Percentiles rank a stretch among this genome's conserved stretches.
Conservation (phyloP, 1,140 invertebrate species). For the Sitophilus oryzae region DNA sequence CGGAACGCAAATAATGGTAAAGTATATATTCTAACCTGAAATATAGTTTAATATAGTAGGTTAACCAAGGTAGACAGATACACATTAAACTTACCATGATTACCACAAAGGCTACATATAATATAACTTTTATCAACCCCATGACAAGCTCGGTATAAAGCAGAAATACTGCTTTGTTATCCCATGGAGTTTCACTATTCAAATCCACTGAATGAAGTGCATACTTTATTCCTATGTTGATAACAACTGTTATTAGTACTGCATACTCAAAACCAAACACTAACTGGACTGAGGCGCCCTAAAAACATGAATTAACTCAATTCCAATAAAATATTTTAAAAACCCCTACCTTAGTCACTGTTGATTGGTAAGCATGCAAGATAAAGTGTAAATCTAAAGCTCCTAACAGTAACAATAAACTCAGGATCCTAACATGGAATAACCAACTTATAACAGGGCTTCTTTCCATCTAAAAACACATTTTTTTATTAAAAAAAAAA, state of each 20-base stretch:
- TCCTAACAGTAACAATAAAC: constrained; percentile 75
- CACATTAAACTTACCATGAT: constrained; percentile 97
- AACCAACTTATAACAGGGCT: constrained; percentile 94
- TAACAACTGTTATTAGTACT: constrained; percentile 88
- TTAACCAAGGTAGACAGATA: not conserved
- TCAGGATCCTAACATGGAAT: constrained; percentile 90
- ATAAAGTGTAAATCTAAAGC: constrained; percentile 85
- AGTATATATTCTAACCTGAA: constrained; percentile 69
- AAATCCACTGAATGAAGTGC: constrained; percentile 89
- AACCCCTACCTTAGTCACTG: constrained; percentile 64
- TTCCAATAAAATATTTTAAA: too few relatives aligned
- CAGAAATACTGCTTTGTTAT: constrained; percentile 96
- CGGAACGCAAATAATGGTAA: constrained; percentile 96
- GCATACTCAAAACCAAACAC: constrained; percentile 99
- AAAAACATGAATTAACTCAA: constrained; percentile 1
- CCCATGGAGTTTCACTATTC: constrained; percentile 96
- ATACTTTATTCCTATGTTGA: constrained; percentile 95
- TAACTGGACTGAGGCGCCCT: constrained; percentile 92
- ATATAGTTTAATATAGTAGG: not conserved
- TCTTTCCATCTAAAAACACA: constrained; percentile 85
- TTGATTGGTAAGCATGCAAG: constrained; percentile 90
- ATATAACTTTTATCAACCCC: constrained; percentile 80
- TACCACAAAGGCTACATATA: constrained; percentile 90
- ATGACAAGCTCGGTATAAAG: constrained; percentile 95
- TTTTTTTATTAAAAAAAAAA: not conserved